Conservation (phyloP, 2,797 vertebrate species). For the Microctenopoma lineatum region DNA sequence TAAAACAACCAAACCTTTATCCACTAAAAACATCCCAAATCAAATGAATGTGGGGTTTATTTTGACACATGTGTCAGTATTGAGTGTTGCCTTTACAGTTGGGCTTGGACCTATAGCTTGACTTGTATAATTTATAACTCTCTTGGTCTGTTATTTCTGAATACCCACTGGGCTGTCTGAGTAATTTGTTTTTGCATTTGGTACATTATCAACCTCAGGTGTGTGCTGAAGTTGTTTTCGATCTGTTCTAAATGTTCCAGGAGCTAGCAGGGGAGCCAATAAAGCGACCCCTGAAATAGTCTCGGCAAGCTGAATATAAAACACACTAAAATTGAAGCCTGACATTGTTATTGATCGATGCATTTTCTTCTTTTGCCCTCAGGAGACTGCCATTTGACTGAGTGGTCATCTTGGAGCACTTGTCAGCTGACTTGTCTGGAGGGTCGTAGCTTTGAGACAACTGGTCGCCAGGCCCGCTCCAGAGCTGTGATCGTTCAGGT, state of each 20-base stretch:
- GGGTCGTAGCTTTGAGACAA: constrained; percentile 92
- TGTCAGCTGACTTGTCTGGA: constrained; percentile 95
- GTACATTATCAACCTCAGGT: constrained; percentile 57
- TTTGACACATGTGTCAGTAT: constrained; percentile 19
- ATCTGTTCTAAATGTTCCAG: constrained; percentile 59
- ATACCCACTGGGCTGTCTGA: constrained; percentile 62
- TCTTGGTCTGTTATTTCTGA: constrained; percentile 63
- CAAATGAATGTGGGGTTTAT: too few species aligned
- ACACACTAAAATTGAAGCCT: constrained; percentile 16
- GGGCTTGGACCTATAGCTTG: constrained; percentile 31
- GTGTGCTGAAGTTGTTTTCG: constrained; percentile 56
- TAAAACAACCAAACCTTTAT: constrained; percentile 26
- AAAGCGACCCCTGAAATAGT: constrained; percentile 48
- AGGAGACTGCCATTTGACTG: constrained; percentile 96
- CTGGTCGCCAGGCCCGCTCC: constrained; percentile 90
- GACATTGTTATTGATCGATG: constrained; percentile 28
- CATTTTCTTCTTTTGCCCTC: constrained; percentile 11
- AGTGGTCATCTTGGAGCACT: constrained; percentile 95
- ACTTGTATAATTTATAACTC: constrained; percentile 64
- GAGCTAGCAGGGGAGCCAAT: constrained; percentile 52
- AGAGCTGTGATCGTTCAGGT: constrained; percentile 90
- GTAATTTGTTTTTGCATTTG: constrained; percentile 69
- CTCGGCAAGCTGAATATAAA: constrained; percentile 42
- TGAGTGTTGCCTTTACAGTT: constrained; percentile 31
- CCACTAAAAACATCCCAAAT: not conserved